Percentiles rank a stretch among this genome's conserved stretches.
Conservation (phyloP, 2,113 vertebrate genomes). For the Syrmaticus mikado region DNA sequence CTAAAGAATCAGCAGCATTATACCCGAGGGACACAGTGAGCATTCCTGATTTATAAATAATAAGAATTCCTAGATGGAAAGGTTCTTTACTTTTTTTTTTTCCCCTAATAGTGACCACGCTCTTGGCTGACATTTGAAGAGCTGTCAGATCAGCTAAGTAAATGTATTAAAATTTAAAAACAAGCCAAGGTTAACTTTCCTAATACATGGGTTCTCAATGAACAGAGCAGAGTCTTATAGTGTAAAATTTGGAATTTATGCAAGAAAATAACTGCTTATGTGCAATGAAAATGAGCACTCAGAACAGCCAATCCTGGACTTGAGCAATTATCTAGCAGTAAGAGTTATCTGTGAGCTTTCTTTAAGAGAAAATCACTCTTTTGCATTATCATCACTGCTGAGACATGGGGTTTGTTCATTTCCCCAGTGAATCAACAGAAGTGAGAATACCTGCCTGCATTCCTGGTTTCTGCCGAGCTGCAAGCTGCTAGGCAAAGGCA, state of each 20-base stretch:
- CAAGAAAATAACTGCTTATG: background rate
- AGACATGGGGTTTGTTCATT: background rate
- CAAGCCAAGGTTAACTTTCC: background rate
- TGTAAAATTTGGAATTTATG: background rate
- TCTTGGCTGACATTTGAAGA: background rate
- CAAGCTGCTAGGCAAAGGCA: background rate
- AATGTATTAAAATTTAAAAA: background rate
- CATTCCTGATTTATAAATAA: background rate
- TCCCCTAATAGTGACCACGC: background rate
- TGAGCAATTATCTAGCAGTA: background rate
- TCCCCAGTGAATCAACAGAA: background rate
- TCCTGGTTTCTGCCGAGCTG: background rate
- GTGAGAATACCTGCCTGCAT: background rate
- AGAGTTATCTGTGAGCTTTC: background rate
- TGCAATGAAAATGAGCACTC: background rate
- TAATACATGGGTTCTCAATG: background rate
- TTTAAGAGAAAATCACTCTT: background rate
- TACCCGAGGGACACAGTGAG: background rate
- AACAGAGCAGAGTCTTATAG: background rate
- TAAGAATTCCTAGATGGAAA: background rate
- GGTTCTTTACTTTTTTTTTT: background rate
- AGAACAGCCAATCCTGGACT: background rate
- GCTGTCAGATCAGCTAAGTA: background rate
- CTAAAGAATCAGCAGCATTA: background rate
- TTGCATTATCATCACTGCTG: background rate